Percentiles rank a stretch among this genome's conserved stretches.
phyloP scores from a whole-genome alignment of 2,888 invertebrate genomes.

The Hirtodrosophila histrioides region DNA sequence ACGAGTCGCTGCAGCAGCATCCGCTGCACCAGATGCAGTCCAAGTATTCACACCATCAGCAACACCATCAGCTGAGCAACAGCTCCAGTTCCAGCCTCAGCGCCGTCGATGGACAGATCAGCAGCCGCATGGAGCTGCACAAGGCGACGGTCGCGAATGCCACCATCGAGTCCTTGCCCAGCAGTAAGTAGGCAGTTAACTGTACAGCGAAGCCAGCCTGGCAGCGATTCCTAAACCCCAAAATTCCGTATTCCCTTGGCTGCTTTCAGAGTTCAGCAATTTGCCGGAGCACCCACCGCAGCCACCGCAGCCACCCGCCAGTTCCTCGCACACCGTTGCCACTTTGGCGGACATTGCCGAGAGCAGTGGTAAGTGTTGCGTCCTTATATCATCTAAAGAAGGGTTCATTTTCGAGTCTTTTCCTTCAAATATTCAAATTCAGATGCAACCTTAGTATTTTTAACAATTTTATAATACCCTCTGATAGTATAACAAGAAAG shows the following conservation, averaged over 20 bases:
- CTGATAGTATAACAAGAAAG: too few relatives aligned
- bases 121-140: constrained; percentile 82
- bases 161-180: constrained; percentile 73
- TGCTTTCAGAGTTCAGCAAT: constrained; percentile 61
- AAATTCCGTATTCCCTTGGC: not conserved
- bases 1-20: constrained; percentile 82
- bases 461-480: too few relatives aligned
- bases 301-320: constrained; percentile 29
- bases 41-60: constrained; percentile 49
- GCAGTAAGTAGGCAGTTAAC: constrained; percentile 59
- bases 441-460: too few relatives aligned
- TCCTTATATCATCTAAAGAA: too few relatives aligned
- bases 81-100: constrained; percentile 40
- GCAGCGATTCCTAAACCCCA: too few relatives aligned
- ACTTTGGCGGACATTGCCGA: constrained; percentile 80
- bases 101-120: constrained; percentile 79
- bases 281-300: constrained; percentile 62
- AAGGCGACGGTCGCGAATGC: constrained; percentile 82
- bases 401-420: too few relatives aligned
- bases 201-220: too few relatives aligned
- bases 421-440: too few relatives aligned
- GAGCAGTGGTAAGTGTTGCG: constrained; percentile 64
- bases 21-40: constrained; percentile 76
- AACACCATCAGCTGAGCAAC: constrained; percentile 10
- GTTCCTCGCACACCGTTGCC: constrained; percentile 54